Evolutionary conservation across 2,113 vertebrate species (phyloP).

Genomic region (Hippocampus barbouri): DNA sequence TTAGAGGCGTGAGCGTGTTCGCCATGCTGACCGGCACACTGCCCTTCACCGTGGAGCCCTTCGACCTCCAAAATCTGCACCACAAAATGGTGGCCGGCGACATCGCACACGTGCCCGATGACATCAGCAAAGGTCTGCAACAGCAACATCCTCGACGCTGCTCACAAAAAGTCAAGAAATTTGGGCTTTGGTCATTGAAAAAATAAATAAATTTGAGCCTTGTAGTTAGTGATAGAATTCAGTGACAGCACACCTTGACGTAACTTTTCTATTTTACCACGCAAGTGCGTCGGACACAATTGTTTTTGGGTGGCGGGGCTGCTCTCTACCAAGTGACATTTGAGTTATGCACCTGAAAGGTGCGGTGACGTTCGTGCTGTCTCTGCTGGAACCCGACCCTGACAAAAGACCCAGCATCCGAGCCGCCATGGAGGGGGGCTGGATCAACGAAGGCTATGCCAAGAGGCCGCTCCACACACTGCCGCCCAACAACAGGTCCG

Average conservation of each 20-base stretch:
- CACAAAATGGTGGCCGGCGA: slow-evolving; percentile 80
- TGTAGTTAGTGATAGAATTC: no score
- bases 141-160: not conserved
- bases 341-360: slow-evolving; percentile 39
- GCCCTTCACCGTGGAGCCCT: slow-evolving; percentile 78
- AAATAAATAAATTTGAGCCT: no score
- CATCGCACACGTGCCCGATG: slow-evolving; percentile 74
- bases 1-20: slow-evolving; percentile 79
- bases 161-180: not conserved
- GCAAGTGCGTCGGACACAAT: not conserved
- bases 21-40: slow-evolving; percentile 80
- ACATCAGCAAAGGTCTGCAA: slow-evolving; percentile 75
- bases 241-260: no score
- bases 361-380: slow-evolving; percentile 75
- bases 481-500: slow-evolving; percentile 74
- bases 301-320: not conserved
- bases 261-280: no score
- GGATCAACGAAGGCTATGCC: slow-evolving; percentile 75
- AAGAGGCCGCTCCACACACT: slow-evolving; percentile 63
- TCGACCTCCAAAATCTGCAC: slow-evolving; percentile 81
- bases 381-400: slow-evolving; percentile 78
- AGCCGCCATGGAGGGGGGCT: slow-evolving; percentile 76
- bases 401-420: slow-evolving; percentile 71
- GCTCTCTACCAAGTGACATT: not conserved
- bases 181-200: no score